phyloP scores from a whole-genome alignment of 1,140 invertebrate genomes.

The Mamestra configurata region DNA sequence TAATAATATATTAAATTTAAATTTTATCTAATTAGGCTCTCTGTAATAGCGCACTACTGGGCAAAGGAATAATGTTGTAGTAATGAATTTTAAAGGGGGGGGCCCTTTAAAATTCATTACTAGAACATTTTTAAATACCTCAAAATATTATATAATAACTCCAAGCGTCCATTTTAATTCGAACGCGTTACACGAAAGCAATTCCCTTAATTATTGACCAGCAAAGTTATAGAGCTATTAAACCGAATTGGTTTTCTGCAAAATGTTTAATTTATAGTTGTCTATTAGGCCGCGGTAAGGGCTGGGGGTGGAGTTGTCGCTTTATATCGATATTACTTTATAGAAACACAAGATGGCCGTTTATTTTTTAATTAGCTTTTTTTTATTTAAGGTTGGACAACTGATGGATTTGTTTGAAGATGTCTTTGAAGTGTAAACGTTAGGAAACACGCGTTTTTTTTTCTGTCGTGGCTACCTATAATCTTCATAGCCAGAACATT shows the following conservation, averaged over 20 bases:
- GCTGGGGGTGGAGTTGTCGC: neutral
- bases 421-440: no score
- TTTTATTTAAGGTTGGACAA: neutral
- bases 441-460: no score
- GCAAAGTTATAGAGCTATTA: conserved; percentile 50
- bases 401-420: no score
- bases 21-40: no score
- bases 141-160: neutral
- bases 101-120: no score
- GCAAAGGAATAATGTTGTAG: no score
- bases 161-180: conserved; percentile 9
- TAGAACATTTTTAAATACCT: no score
- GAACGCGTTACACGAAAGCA: conserved; percentile 2
- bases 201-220: conserved; percentile 33
- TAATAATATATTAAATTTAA: no score
- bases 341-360: neutral
- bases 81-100: no score
- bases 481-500: no score
- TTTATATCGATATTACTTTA: neutral
- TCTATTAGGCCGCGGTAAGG: conserved; percentile 30
- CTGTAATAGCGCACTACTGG: no score
- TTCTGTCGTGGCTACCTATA: no score
- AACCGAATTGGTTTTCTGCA: conserved; percentile 52
- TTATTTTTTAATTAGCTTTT: conserved; percentile 2
- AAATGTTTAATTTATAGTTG: conserved; percentile 48